These are phyloP conservation scores for Sardinella longiceps DNA, from an alignment of 2,797 vertebrate genomes.

Conservation along the genomic window DNA sequence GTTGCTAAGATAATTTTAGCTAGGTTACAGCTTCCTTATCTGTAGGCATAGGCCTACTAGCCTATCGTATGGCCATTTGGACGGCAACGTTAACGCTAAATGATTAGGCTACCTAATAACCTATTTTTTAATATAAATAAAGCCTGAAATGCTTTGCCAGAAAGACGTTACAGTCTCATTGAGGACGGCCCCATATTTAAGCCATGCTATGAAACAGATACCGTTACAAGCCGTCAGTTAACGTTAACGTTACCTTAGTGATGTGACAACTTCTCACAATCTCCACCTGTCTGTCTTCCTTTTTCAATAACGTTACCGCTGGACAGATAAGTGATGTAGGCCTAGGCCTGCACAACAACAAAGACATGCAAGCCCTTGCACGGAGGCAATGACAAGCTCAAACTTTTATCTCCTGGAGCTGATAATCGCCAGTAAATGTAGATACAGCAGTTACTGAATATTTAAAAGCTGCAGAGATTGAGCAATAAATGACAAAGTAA, in stretches of 20 bases:
- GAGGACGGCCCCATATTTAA: not conserved
- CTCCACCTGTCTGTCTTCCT: not conserved
- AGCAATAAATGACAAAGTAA: constrained; percentile 87
- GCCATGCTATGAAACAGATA: no score
- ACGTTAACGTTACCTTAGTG: no score
- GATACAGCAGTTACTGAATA: constrained; percentile 84
- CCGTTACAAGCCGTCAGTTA: no score
- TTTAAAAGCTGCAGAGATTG: constrained; percentile 83
- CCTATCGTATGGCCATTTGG: no score
- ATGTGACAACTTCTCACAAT: no score
- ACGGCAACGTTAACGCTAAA: no score
- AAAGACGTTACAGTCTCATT: not conserved
- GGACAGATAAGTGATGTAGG: not conserved
- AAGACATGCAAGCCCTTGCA: constrained; percentile 59
- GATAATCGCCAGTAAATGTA: constrained; percentile 82
- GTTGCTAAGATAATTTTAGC: not conserved
- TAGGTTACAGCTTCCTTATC: not conserved
- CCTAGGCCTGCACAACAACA: constrained; percentile 19
- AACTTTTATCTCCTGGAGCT: constrained; percentile 60
- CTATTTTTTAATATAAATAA: no score
- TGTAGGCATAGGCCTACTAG: no score
- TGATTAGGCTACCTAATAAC: no score
- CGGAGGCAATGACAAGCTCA: constrained; percentile 63
- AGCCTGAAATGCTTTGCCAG: no score
- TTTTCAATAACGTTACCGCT: not conserved